Conservation (phyloP, 2,888 invertebrate genomes). For the Diachrysia chrysitis region DNA sequence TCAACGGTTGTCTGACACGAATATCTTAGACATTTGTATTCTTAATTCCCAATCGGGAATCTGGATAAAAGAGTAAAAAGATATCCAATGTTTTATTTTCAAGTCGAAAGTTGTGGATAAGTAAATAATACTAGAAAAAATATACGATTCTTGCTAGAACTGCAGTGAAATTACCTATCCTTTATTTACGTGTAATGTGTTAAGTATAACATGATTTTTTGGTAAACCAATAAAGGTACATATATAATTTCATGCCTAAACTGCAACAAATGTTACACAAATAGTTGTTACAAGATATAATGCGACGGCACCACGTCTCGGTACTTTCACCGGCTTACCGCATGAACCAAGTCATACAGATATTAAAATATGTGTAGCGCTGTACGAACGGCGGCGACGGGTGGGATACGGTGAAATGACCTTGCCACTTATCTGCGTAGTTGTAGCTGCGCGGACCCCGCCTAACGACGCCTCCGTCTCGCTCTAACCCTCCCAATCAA, state of each 20-base stretch:
- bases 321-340: constrained; percentile 65
- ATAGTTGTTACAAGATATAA: constrained; percentile 18
- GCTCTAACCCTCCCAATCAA: constrained; percentile 73
- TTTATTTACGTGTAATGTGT: not conserved
- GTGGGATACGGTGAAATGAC: constrained; percentile 76
- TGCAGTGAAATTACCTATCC: not conserved
- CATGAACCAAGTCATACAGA: constrained; percentile 37
- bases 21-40: not conserved
- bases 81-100: not conserved
- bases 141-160: not conserved
- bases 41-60: too few species aligned
- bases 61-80: not conserved
- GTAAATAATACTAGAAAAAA: not conserved
- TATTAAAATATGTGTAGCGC: constrained; percentile 59
- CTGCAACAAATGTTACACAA: constrained; percentile 6
- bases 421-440: constrained; percentile 83
- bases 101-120: not conserved
- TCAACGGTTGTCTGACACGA: constrained; percentile 3
- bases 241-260: not conserved
- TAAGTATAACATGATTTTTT: not conserved
- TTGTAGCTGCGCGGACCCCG: constrained; percentile 64
- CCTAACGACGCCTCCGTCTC: constrained; percentile 68
- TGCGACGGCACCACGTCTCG: constrained; percentile 21
- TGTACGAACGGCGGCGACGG: constrained; percentile 35
- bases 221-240: constrained; percentile 1